phyloP scores from a whole-genome alignment of 2,797 vertebrate species.

The Cheracebus regulus region DNA sequence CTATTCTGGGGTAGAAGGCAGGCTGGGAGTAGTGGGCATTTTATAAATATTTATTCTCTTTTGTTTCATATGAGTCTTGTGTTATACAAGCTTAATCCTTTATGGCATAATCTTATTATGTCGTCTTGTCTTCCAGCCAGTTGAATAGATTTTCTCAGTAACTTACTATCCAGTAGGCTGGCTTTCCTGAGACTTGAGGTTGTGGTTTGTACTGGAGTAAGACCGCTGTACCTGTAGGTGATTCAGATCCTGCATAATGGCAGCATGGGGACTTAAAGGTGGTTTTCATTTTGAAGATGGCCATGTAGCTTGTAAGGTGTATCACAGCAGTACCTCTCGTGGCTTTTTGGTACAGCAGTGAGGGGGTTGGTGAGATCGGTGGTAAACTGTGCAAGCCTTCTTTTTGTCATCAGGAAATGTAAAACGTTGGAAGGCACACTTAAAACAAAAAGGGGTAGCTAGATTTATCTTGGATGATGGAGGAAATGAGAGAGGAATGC shows the following conservation, averaged over 20 bases:
- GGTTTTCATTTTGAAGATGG: background rate
- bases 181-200: background rate
- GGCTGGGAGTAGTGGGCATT: background rate
- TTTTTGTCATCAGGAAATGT: constrained; percentile 3
- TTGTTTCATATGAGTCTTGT: constrained; percentile 42
- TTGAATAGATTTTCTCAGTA: background rate
- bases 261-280: background rate
- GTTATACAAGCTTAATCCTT: constrained; percentile 66
- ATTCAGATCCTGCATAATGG: background rate
- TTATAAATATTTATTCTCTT: constrained; percentile 63
- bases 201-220: background rate
- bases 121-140: constrained; percentile 18
- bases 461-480: background rate
- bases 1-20: background rate
- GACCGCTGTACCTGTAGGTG: background rate
- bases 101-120: constrained; percentile 55
- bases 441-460: background rate
- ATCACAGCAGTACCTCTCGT: background rate
- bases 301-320: background rate
- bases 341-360: background rate
- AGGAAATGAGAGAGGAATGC: background rate
- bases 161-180: background rate
- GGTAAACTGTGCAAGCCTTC: background rate
- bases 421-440: background rate
- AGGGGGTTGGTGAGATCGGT: background rate